Evolutionary conservation across 2,888 invertebrate species (phyloP).

Genomic region (Rhogogaster chlorosoma): DNA sequence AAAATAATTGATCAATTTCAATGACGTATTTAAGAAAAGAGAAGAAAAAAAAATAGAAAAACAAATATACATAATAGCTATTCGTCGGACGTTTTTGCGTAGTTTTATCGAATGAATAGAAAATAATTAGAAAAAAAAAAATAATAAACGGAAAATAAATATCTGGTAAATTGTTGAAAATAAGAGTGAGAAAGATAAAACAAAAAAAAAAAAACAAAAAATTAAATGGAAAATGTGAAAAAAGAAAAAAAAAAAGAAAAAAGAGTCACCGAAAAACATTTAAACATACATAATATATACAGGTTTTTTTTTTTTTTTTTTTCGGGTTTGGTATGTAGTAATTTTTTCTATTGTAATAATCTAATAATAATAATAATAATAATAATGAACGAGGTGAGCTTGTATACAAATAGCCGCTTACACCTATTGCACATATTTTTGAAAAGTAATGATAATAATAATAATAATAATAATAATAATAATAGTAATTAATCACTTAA

Average conservation of each 20-base stretch:
- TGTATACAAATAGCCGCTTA: slow-evolving; percentile 14
- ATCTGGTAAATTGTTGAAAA: too few relatives aligned
- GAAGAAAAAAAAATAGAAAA: too few relatives aligned
- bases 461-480: not conserved
- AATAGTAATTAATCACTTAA: not conserved
- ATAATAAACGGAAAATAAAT: too few relatives aligned
- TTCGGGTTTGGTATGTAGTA: not conserved
- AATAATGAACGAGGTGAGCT: slow-evolving; percentile 3
- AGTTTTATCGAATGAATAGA: too few relatives aligned
- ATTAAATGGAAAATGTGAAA: too few relatives aligned
- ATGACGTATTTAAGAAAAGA: too few relatives aligned
- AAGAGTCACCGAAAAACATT: not conserved
- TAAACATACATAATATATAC: not conserved
- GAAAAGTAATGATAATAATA: not conserved
- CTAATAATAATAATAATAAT: not conserved
- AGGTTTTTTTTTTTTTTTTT: not conserved
- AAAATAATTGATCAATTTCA: too few relatives aligned
- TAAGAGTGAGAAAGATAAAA: too few relatives aligned
- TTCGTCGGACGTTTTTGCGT: too few relatives aligned
- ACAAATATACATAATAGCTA: too few relatives aligned
- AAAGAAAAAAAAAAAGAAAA: not conserved
- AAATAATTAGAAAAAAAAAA: too few relatives aligned
- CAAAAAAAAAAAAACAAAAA: not conserved
- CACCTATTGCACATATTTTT: slow-evolving; percentile 19
- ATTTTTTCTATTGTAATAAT: not conserved